These are phyloP conservation scores for Aphaenogaster rudis DNA, from an alignment of 1,140 invertebrate species.

Conservation along the genomic window DNA sequence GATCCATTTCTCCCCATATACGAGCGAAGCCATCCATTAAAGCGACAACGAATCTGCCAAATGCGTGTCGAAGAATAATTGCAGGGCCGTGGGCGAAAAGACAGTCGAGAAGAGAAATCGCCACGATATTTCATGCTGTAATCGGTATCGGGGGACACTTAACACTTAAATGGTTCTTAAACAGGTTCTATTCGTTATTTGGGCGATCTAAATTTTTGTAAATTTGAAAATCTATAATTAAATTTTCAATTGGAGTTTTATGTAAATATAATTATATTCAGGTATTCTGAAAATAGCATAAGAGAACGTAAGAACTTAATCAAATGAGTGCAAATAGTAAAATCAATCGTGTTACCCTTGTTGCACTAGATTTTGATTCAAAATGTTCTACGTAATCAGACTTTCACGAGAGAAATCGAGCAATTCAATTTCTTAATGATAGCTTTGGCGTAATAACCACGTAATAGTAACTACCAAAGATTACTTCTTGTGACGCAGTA, in stretches of 20 bases:
- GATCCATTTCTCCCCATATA: constrained; percentile 55
- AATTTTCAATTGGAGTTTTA: neutral
- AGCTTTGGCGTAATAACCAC: neutral
- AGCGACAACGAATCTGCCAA: constrained; percentile 1
- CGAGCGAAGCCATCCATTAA: neutral
- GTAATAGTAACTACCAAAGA: constrained; percentile 8
- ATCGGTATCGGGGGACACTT: neutral
- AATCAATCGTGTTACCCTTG: neutral
- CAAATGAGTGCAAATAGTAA: neutral
- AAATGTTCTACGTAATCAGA: constrained; percentile 29
- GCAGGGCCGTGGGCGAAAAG: neutral
- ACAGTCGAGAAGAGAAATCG: constrained; percentile 30
- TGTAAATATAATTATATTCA: constrained; percentile 4
- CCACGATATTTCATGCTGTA: neutral
- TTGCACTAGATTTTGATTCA: constrained; percentile 29
- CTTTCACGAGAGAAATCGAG: constrained; percentile 42
- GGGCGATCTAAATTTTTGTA: neutral
- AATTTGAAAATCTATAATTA: neutral
- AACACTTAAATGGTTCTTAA: neutral
- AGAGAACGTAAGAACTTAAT: no score
- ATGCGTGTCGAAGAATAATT: neutral
- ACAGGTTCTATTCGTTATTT: neutral
- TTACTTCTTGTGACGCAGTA: neutral
- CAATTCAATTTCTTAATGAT: constrained; percentile 10
- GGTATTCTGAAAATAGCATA: neutral